Percentiles rank a stretch among this genome's conserved stretches.
Evolutionary conservation across 35 echinoderm and acorn worm genomes (phyloP).

Genomic region (Patiria miniata): DNA sequence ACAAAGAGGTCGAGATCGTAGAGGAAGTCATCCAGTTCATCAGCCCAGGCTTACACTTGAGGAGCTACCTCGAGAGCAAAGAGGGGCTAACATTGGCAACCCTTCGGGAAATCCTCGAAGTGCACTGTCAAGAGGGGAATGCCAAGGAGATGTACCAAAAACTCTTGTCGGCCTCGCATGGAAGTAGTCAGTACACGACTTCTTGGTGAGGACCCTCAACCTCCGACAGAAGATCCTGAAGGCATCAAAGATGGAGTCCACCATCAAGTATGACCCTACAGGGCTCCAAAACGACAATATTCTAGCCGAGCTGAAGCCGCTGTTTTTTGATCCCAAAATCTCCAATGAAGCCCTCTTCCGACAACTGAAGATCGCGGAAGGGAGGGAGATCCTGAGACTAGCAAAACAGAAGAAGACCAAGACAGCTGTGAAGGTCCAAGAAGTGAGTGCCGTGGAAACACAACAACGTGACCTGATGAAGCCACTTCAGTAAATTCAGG

Average conservation of each 20-base stretch:
- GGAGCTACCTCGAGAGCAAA: constrained; percentile 37
- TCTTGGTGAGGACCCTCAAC: not conserved
- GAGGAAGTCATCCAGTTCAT: constrained; percentile 25
- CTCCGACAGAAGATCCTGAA: constrained; percentile 29
- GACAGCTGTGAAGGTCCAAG: not conserved
- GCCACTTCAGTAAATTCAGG: constrained; percentile 25
- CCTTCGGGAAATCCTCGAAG: not conserved
- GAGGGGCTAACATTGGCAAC: not conserved
- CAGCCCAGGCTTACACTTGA: constrained; percentile 8
- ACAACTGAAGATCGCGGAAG: constrained; percentile 5
- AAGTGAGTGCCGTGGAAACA: not conserved
- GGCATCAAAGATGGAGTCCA: constrained; percentile 8
- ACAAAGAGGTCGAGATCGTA: constrained; percentile 12
- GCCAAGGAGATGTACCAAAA: constrained; percentile 28
- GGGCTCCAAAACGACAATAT: constrained; percentile 33
- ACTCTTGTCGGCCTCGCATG: constrained; percentile 9
- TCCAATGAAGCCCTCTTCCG: constrained; percentile 24
- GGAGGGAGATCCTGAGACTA: not conserved
- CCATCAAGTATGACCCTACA: constrained; percentile 4
- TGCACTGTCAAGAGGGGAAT: not conserved
- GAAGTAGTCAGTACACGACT: constrained; percentile 24
- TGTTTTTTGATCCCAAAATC: not conserved
- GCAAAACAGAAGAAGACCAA: constrained; percentile 20
- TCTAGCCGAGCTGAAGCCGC: not conserved
- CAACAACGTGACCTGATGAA: not conserved